These are phyloP conservation scores for Gonioctena quinquepunctata DNA, from an alignment of 1,140 invertebrate species.

Conservation along the genomic window DNA sequence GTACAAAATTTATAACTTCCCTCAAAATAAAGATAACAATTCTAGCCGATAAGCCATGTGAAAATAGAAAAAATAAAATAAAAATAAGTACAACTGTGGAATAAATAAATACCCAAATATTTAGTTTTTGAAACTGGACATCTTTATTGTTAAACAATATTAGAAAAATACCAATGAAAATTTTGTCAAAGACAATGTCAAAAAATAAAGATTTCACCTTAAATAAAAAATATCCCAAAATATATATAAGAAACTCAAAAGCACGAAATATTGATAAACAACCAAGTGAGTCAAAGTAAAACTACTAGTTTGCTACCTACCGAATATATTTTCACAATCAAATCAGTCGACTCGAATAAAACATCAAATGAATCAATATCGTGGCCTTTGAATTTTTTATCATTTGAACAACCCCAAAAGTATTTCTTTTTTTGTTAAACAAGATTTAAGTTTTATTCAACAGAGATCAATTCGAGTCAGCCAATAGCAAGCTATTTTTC, in stretches of 20 bases:
- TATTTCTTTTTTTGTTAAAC: neutral
- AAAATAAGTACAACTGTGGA: slow-evolving; percentile 7
- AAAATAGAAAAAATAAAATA: neutral
- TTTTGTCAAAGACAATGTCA: slow-evolving; percentile 12
- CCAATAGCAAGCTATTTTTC: slow-evolving; percentile 20
- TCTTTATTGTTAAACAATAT: slow-evolving; percentile 13
- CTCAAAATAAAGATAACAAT: slow-evolving; percentile 8
- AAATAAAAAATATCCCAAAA: neutral
- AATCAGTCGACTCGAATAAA: neutral
- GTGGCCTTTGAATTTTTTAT: slow-evolving; percentile 17
- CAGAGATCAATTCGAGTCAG: slow-evolving; percentile 21
- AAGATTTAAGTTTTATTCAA: slow-evolving; percentile 11
- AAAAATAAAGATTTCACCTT: slow-evolving; percentile 2
- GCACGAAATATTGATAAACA: slow-evolving; percentile 1
- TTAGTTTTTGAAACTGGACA: neutral
- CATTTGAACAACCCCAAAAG: neutral
- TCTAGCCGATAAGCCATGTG: neutral
- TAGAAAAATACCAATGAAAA: slow-evolving; percentile 10
- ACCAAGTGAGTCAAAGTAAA: neutral
- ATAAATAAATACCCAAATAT: slow-evolving; percentile 9
- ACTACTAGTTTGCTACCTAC: neutral
- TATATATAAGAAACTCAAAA: slow-evolving; percentile 10
- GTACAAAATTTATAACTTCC: neutral
- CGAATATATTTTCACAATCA: neutral
- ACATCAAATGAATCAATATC: neutral